Evolutionary conservation across 2,797 vertebrate genomes (phyloP), one percentile per base, ranked within the genome.

Genomic region (Perodicticus potto): DNA sequence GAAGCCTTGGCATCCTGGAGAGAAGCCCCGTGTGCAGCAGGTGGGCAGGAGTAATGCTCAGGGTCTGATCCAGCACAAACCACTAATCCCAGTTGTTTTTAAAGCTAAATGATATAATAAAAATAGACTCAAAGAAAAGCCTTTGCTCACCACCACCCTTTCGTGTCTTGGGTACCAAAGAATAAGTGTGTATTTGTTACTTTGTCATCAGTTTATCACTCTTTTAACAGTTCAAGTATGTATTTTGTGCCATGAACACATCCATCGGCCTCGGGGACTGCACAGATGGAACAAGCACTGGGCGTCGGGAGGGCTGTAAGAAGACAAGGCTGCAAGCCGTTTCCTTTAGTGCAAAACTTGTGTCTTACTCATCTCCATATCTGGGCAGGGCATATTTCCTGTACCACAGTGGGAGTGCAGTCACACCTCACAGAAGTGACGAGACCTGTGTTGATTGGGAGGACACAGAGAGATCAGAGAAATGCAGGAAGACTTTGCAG

Each of bases 351-450:
- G 49, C 61, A 53, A 32, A 61, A 2, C 3, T 8, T 2, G 3
- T 1, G 3, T 29, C 61, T 23, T 2, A 0, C 14, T 37, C 61
- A 10, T 3, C 13, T 53, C 70, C 8, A 0, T 11, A 0, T 40
- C 25, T 20, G 1, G 40, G 43, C 10, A 0, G 0, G 4, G 22
- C 0, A 0, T 5, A 1, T 0, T 23, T 34, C 69, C 49, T 5
- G 8, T 20, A 4, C 43, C 6, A 4, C 2, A 10, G 6, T 7
- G 19, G 27, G 45, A 17, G 10, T 43, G 49, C 34, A 0, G 14
- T 7, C 63, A 27, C 67, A 16, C 32, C 82, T 43, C 40, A 10
- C 2, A 16, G 67, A 34, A 34, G 55, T 70, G 13, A 3, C 22
- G 69, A 91, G 14, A 37, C 53, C 49, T 59, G 17, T 23, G 29